Conservation (phyloP, 2,888 invertebrate species). For the Apomyelois bistriatella region DNA sequence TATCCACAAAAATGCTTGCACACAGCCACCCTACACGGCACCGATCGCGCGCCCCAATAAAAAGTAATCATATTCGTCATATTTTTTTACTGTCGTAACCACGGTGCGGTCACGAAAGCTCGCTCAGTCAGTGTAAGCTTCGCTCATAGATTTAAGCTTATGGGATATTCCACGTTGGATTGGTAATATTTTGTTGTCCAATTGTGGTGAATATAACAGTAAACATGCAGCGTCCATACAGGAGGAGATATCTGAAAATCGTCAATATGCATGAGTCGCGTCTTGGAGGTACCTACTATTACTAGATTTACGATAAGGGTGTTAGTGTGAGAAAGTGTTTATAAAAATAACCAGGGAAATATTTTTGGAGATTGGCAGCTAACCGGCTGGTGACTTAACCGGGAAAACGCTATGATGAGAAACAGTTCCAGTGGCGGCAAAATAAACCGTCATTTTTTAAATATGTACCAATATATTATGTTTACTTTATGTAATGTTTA, state of each 20-base stretch:
- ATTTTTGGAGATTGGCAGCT: too few relatives aligned
- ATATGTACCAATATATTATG: too few relatives aligned
- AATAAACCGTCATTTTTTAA: too few relatives aligned
- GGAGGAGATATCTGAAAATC: slow-evolving; percentile 51
- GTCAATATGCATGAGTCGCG: slow-evolving; percentile 61
- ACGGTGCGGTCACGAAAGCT: slow-evolving; percentile 51
- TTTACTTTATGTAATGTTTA: too few relatives aligned
- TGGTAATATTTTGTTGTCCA: slow-evolving; percentile 26
- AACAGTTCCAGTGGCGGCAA: too few relatives aligned
- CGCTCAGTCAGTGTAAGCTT: background rate
- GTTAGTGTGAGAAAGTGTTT: too few relatives aligned
- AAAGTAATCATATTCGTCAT: slow-evolving; percentile 64
- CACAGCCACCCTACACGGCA: slow-evolving; percentile 27
- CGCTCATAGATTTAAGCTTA: background rate
- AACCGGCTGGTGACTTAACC: too few relatives aligned
- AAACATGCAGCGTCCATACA: slow-evolving; percentile 66
- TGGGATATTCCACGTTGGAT: too few relatives aligned
- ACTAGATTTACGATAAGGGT: too few relatives aligned
- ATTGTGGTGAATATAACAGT: slow-evolving; percentile 24
- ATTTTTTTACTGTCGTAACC: slow-evolving; percentile 62
- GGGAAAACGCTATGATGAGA: too few relatives aligned
- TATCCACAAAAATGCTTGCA: slow-evolving; percentile 2
- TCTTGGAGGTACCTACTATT: slow-evolving; percentile 53
- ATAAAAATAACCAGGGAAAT: too few relatives aligned
- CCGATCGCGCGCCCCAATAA: slow-evolving; percentile 63